phyloP scores from a whole-genome alignment of 2,113 vertebrate genomes.

The Prolemur simus region DNA sequence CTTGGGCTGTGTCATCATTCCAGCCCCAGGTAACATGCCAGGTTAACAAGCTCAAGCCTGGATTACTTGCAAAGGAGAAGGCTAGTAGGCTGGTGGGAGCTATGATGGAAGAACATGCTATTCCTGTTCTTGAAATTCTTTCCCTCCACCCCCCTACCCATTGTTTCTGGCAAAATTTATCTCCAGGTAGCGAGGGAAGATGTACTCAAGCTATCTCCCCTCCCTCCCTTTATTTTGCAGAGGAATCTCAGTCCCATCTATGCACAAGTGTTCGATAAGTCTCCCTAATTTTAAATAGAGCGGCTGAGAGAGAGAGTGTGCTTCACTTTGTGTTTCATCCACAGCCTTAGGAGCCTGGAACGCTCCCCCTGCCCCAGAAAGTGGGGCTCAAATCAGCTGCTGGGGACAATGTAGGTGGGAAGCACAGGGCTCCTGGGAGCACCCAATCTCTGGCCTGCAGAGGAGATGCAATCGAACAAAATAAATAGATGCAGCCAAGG shows the following conservation, averaged over 20 bases:
- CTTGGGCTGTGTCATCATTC: neutral
- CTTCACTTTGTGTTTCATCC: neutral
- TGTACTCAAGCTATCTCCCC: neutral
- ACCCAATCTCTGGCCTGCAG: neutral
- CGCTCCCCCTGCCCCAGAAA: neutral
- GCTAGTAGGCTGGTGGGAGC: neutral
- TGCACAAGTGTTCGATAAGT: neutral
- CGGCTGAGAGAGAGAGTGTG: rapidly evolving
- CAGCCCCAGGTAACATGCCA: neutral
- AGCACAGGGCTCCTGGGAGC: neutral
- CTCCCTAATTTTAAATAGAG: neutral
- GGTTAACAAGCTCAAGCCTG: neutral
- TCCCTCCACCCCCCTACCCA: neutral
- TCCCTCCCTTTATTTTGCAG: neutral
- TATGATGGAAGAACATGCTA: neutral
- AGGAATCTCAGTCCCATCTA: neutral
- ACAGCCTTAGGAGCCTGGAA: neutral
- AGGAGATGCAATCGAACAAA: neutral
- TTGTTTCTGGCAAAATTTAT: neutral
- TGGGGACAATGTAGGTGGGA: neutral
- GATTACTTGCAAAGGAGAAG: neutral
- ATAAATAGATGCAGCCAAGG: neutral
- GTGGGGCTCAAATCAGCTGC: neutral
- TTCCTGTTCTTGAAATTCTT: neutral
- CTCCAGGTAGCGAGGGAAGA: neutral